Evolutionary conservation across 1,140 invertebrate species (phyloP).

Genomic region (Aphis gossypii): DNA sequence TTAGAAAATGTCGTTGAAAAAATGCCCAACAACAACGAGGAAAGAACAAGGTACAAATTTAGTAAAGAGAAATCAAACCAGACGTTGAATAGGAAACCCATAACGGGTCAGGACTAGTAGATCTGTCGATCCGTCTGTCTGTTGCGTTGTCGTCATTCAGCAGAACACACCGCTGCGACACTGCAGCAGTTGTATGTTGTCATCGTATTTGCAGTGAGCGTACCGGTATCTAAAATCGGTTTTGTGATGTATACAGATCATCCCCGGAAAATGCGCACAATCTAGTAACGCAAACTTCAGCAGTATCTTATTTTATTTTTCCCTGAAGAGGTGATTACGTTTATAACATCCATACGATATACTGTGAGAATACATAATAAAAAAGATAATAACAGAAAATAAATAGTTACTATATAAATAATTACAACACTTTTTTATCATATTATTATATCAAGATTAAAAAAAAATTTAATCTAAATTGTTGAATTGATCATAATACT

Average conservation of each 20-base stretch:
- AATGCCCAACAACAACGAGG: constrained; percentile 20
- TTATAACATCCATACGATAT: not conserved
- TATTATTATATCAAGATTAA: not conserved
- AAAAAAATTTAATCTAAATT: not conserved
- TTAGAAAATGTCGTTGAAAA: constrained; percentile 46
- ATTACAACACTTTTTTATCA: not conserved
- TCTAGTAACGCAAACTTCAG: not conserved
- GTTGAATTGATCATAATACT: not conserved
- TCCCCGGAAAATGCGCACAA: not conserved
- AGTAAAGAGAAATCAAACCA: constrained; percentile 58
- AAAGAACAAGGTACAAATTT: constrained; percentile 53
- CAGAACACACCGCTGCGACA: not conserved
- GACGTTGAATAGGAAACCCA: constrained; percentile 53
- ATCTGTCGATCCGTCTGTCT: constrained; percentile 26
- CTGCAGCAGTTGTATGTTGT: not conserved
- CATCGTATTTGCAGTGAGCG: not conserved
- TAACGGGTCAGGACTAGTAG: constrained; percentile 45
- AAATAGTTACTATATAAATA: not conserved
- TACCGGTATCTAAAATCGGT: not conserved
- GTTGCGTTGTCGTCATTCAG: not conserved
- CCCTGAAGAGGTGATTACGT: not conserved
- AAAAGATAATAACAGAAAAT: not conserved
- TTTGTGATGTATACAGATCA: not conserved
- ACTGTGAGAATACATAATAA: not conserved
- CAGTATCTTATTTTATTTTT: not conserved